Evolutionary conservation across 2,797 vertebrate genomes (phyloP).

Genomic region (Schizopygopsis pylzovi): DNA sequence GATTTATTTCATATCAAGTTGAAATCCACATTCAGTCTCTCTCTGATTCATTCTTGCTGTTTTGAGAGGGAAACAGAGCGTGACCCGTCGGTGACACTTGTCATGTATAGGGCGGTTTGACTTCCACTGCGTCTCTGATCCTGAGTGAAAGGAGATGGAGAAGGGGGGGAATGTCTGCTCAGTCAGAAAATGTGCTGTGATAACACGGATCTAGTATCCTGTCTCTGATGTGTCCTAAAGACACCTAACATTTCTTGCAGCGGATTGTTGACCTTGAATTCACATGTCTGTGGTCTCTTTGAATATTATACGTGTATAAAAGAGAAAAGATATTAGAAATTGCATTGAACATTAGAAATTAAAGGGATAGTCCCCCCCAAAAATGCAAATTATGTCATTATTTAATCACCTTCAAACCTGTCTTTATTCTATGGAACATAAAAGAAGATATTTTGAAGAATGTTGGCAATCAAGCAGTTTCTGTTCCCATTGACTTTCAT

Average conservation of each 20-base stretch:
- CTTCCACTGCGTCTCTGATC: conserved; percentile 18
- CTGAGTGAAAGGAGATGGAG: conserved; percentile 32
- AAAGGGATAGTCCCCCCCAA: neutral
- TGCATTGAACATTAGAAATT: neutral
- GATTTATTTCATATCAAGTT: conserved; percentile 4
- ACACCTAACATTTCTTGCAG: conserved; percentile 9
- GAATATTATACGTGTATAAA: neutral
- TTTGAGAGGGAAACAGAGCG: neutral
- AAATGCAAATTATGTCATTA: neutral
- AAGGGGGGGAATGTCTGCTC: conserved; percentile 36
- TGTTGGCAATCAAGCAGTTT: neutral
- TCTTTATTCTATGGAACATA: neutral
- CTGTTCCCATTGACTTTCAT: neutral
- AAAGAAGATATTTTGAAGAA: neutral
- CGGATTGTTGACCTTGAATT: neutral
- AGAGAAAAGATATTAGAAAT: too few relatives aligned
- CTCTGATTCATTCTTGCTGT: neutral
- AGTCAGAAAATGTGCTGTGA: conserved; percentile 52
- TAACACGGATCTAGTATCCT: neutral
- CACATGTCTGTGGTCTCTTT: neutral
- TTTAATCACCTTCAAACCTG: neutral
- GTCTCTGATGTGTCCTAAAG: conserved; percentile 19
- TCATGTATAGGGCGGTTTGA: conserved; percentile 39
- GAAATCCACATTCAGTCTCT: neutral
- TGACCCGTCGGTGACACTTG: neutral